Evolutionary conservation across 2,888 invertebrate species (phyloP).

Genomic region (Vesta saturnalis): DNA sequence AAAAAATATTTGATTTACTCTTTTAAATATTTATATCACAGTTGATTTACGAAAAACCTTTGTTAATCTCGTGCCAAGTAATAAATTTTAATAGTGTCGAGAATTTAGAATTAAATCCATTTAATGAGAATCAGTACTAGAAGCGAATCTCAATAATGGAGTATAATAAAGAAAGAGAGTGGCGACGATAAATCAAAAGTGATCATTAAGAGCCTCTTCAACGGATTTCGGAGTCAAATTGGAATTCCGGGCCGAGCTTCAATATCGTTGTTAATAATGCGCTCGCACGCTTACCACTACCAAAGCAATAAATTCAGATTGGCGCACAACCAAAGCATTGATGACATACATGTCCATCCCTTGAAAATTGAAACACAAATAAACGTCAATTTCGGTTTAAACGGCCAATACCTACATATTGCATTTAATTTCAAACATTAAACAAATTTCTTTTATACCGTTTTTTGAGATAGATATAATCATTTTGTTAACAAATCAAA

Average conservation of each 20-base stretch:
- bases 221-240: slow-evolving; percentile 61
- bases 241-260: slow-evolving; percentile 59
- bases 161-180: slow-evolving; percentile 59
- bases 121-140: slow-evolving; percentile 25
- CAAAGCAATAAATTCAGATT: slow-evolving; percentile 44
- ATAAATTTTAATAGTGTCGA: slow-evolving; percentile 27
- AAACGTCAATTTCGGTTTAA: not conserved
- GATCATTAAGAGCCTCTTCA: slow-evolving; percentile 58
- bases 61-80: not conserved
- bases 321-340: slow-evolving; percentile 35
- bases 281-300: slow-evolving; percentile 51
- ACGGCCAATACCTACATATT: too few species aligned
- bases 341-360: slow-evolving; percentile 34
- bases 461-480: too few species aligned
- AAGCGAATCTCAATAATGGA: slow-evolving; percentile 43
- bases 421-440: too few species aligned
- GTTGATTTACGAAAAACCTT: not conserved
- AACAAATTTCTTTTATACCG: too few species aligned
- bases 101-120: slow-evolving; percentile 33
- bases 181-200: slow-evolving; percentile 61
- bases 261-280: slow-evolving; percentile 60
- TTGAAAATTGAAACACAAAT: slow-evolving; percentile 5
- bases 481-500: too few species aligned
- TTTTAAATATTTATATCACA: slow-evolving; percentile 6
- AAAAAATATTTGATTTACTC: slow-evolving; percentile 15